Base-by-base conservation (phyloP, 1,140 invertebrate species). In the Cotesia chilonis region DNA sequence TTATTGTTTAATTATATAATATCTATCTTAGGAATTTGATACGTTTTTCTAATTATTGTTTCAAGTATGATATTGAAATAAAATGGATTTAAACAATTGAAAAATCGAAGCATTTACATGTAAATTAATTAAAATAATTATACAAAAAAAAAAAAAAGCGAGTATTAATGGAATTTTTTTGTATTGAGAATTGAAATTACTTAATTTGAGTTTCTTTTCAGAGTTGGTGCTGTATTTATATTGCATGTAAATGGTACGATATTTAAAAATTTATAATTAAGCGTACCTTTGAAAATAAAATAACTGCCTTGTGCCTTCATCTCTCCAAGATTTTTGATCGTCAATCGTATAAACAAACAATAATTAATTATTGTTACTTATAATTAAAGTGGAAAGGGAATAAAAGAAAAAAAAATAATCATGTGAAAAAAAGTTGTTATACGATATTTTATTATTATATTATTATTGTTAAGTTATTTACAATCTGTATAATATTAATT, bases 401-500 rank as follows among this genome's bases (percentile, higher is more conserved):
- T 14, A 41, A 71, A 66, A 60, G 54, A 76, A 67, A 51, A 60
- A 70, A 75, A 9, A 57, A 64, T 28, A 65, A 70, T 51, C 14
- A 70, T 65, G 17, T 51, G 63, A 59, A 71, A 70, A 72, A 70
- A 54, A 47, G 78, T 85, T 85, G 83, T 85, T 86, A 84, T 80
- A 85, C 79, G 82, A 82, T 85, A 83, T 85, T 85, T 86, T 86
- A 85, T 86, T 84, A 85, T 85, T 84, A 85, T 51, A 51, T 51
- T 9, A 51, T 85, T 84, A 85, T 86, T 83, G 78, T 84, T 87
- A 86, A 85, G 78, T 85, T 83, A 87, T 87, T 86, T 85, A 85
- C 85, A 85, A 82, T 81, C 80, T 87, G 85, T 87, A 87, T 87
- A 87, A 85, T 87, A 82, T 85, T 83, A 81, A 85, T 81, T 83